Base-by-base conservation (phyloP, 1,140 invertebrate species). In the Druon quercuslanigerum region DNA sequence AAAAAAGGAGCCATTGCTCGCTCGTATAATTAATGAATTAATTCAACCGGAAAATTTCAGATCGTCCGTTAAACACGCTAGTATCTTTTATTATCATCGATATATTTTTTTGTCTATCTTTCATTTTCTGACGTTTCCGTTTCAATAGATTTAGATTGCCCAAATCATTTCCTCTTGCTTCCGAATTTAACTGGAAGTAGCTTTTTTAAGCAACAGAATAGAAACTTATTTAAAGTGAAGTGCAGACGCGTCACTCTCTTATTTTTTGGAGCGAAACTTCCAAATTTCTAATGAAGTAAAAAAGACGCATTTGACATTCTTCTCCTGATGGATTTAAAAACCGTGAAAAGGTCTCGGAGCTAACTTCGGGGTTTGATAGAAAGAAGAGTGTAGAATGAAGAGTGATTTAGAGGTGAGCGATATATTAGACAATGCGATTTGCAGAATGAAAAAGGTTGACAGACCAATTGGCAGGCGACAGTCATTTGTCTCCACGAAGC, bases 401-500 rank as follows among this genome's bases (percentile, higher is more conserved):
- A 51, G 51, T 72, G 75, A 73, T 73, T 75, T 75, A 73, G 51
- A 73, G 66, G n/a, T 17, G n/a, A 66, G 50, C 57, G 56, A 51
- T 51, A 76, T 74, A 19, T 70, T 54, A 74, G 57, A 78, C 60
- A 74, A 78, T 78, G 77, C 33, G 77, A 71, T 51, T 74, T 52
- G 19, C 54, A 33, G 60, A 73, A 78, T 75, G 17, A 52, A 73
- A 76, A 73, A 81, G 77, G 52, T 77, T 83, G 82, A 79, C 82
- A 79, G 76, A 78, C 78, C 82, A 84, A 84, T 84, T 82, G 78
- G 72, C 76, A 75, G 77, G 81, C 78, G 83, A 84, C 79, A 83
- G 80, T 83, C 83, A 83, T 84, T 84, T 83, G 83, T 84, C 81
- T 84, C 79, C 72, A 72, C 19, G 74, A 56, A 78, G 72, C 76